A percentile compares a stretch with the other conserved stretches of the same genome.
Conservation (phyloP, 2,113 vertebrate genomes). For the Urocolius indicus region DNA sequence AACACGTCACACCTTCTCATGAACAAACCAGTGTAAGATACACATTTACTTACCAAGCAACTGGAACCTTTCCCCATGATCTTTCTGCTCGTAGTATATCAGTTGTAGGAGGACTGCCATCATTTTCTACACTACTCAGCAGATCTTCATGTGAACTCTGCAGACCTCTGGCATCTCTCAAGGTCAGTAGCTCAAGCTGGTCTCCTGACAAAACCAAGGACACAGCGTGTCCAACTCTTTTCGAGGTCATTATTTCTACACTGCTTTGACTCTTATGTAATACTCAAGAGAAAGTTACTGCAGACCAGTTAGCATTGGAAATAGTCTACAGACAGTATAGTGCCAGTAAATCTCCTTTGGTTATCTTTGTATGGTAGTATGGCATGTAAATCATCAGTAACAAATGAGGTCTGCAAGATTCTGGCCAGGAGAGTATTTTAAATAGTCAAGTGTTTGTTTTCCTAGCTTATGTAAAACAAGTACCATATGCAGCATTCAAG, state of each 20-base stretch:
- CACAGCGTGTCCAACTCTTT: not conserved
- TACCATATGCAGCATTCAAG: not conserved
- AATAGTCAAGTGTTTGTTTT: not conserved
- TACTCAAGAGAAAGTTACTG: not conserved
- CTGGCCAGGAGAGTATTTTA: not conserved
- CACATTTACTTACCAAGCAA: slow-evolving; percentile 75
- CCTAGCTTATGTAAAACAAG: not conserved
- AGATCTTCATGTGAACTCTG: slow-evolving; percentile 42
- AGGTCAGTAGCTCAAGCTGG: slow-evolving; percentile 68
- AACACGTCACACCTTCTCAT: not conserved
- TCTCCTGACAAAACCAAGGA: slow-evolving; percentile 62
- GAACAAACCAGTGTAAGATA: not conserved
- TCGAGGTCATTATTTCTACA: not conserved
- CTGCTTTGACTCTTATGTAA: not conserved
- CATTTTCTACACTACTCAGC: not conserved
- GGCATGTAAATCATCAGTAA: not conserved
- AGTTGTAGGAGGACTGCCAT: slow-evolving; percentile 73
- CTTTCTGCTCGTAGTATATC: slow-evolving; percentile 79
- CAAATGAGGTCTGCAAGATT: not conserved
- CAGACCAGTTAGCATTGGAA: not conserved
- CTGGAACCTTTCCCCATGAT: slow-evolving; percentile 80
- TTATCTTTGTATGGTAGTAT: not conserved
- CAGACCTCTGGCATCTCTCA: slow-evolving; percentile 65
- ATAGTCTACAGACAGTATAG: not conserved
- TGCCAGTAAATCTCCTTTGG: not conserved